Conservation (phyloP, 2,888 invertebrate genomes). For the Sesia bembeciformis region DNA sequence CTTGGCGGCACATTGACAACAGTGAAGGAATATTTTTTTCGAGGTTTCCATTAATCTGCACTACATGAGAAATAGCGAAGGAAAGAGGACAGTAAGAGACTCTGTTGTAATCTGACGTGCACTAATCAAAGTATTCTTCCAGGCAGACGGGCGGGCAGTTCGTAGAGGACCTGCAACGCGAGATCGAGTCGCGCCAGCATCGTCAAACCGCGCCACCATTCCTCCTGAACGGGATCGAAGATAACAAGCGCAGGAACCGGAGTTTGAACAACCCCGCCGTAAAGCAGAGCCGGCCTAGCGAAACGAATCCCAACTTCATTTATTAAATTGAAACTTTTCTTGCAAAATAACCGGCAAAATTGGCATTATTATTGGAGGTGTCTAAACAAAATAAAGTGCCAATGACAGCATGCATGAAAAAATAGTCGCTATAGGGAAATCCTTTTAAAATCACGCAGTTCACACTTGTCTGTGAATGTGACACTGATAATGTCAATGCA, state of each 20-base stretch:
- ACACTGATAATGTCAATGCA: not conserved
- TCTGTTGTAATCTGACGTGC: not conserved
- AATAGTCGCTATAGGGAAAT: not conserved
- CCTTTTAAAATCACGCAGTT: not conserved
- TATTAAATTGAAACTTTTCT: conserved; percentile 23
- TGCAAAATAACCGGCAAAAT: not conserved
- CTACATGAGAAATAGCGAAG: too few relatives aligned
- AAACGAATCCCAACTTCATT: conserved; percentile 61
- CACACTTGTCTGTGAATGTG: not conserved
- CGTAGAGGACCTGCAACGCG: conserved; percentile 53
- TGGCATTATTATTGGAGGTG: not conserved
- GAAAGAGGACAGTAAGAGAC: too few relatives aligned
- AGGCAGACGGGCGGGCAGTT: conserved; percentile 69
- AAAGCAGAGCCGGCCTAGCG: conserved; percentile 41
- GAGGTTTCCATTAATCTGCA: too few relatives aligned
- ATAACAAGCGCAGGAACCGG: conserved; percentile 44
- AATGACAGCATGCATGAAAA: not conserved
- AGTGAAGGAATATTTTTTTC: too few relatives aligned
- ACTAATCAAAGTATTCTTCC: conserved; percentile 28
- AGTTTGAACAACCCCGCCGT: conserved; percentile 31
- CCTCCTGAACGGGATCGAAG: conserved; percentile 57
- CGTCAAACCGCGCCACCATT: conserved; percentile 42
- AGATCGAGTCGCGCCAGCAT: conserved; percentile 29
- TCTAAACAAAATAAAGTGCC: not conserved
- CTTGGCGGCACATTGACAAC: too few relatives aligned